A percentile compares a stretch with the other conserved stretches of the same genome.
These are phyloP conservation scores for Conus canariensis DNA, from an alignment of 2,888 invertebrate species.

Conservation along the genomic window DNA sequence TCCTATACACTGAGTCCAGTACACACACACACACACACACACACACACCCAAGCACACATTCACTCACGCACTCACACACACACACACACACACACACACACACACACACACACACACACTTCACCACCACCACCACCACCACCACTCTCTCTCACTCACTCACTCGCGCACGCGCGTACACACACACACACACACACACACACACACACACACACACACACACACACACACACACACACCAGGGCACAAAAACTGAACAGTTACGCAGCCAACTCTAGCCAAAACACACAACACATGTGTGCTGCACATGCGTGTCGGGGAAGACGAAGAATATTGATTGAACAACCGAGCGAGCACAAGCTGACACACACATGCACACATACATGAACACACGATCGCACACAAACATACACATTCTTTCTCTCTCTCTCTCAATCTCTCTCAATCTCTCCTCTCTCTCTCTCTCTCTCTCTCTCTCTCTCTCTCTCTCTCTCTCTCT, in stretches of 20 bases:
- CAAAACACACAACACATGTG: too few relatives aligned
- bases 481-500: too few relatives aligned
- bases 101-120: not conserved
- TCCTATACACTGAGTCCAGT: too few relatives aligned
- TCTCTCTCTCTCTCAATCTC: too few relatives aligned
- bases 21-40: not conserved
- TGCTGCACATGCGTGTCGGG: too few relatives aligned
- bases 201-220: conserved; percentile 1
- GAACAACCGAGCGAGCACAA: not conserved
- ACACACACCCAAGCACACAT: not conserved
- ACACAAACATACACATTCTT: not conserved
- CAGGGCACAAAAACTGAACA: not conserved
- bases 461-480: too few relatives aligned
- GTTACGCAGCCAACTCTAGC: too few relatives aligned
- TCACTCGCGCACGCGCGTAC: not conserved
- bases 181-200: conserved; percentile 2
- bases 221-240: not conserved
- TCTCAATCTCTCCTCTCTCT: too few relatives aligned
- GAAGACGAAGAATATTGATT: too few relatives aligned
- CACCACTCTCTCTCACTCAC: not conserved
- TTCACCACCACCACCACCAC: not conserved
- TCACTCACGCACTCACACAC: not conserved
- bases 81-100: too few relatives aligned
- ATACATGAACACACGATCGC: not conserved
- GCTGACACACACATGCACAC: not conserved